phyloP scores from a whole-genome alignment of 2,113 vertebrate genomes.

The Ahaetulla prasina region DNA sequence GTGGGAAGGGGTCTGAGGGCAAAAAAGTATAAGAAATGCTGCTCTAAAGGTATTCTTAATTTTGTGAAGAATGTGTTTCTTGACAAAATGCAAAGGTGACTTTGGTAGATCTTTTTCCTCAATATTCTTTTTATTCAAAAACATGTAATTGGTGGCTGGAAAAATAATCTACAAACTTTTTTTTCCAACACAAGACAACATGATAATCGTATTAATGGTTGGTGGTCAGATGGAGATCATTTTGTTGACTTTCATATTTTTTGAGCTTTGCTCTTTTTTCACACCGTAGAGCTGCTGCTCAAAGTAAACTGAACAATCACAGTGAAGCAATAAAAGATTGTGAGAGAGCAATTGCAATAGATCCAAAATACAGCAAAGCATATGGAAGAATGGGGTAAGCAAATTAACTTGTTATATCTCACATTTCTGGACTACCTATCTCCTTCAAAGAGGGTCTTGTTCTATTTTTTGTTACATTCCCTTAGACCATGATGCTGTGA shows the following conservation, averaged over 20 bases:
- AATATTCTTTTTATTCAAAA: not conserved
- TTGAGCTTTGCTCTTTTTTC: constrained; percentile 14
- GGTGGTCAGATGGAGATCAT: not conserved
- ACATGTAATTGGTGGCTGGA: not conserved
- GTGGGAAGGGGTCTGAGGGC: not conserved
- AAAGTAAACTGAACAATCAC: constrained; percentile 91
- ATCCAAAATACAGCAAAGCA: constrained; percentile 94
- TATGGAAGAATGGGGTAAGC: constrained; percentile 97
- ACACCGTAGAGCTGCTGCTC: constrained; percentile 86
- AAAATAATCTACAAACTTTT: not conserved
- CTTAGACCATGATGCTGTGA: not conserved
- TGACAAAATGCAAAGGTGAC: not conserved
- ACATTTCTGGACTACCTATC: not conserved
- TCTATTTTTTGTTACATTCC: too few relatives aligned
- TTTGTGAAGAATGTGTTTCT: not conserved
- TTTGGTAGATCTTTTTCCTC: not conserved
- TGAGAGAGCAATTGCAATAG: constrained; percentile 90
- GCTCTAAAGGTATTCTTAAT: not conserved
- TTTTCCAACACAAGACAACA: not conserved
- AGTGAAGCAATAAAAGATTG: constrained; percentile 89
- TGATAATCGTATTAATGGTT: not conserved
- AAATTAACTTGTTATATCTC: not conserved
- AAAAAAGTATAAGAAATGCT: not conserved
- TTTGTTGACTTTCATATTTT: not conserved
- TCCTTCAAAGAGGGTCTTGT: not conserved